A percentile compares a stretch with the other conserved stretches of the same genome.
These are phyloP conservation scores for Amblyjoppa fuscipennis DNA, from an alignment of 2,888 invertebrate species.

Conservation along the genomic window DNA sequence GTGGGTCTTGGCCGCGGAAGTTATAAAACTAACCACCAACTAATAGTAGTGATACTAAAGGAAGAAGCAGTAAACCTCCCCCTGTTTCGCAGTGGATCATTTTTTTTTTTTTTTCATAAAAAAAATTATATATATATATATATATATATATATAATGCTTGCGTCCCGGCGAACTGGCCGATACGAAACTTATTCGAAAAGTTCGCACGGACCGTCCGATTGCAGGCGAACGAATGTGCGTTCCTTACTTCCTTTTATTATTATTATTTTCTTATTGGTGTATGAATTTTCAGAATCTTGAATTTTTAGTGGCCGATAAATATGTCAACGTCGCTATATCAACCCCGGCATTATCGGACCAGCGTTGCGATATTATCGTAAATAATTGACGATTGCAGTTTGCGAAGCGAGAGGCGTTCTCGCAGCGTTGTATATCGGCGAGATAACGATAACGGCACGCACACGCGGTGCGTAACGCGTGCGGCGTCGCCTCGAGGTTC, in stretches of 20 bases:
- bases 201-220: slow-evolving; percentile 37
- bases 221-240: slow-evolving; percentile 23
- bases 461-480: slow-evolving; percentile 8
- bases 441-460: slow-evolving; percentile 44
- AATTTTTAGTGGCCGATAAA: slow-evolving; percentile 48
- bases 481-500: not conserved
- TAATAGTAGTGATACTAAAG: slow-evolving; percentile 7
- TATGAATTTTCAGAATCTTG: slow-evolving; percentile 39
- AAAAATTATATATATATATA: not conserved
- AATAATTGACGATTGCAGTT: slow-evolving; percentile 45
- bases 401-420: slow-evolving; percentile 6
- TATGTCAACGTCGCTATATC: slow-evolving; percentile 26
- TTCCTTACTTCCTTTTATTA: slow-evolving; percentile 26
- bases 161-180: slow-evolving; percentile 1
- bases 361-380: slow-evolving; percentile 40
- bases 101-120: not conserved
- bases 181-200: slow-evolving; percentile 51
- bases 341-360: slow-evolving; percentile 10
- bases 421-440: slow-evolving; percentile 18
- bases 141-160: too few species aligned
- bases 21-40: slow-evolving; percentile 8
- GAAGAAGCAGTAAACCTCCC: slow-evolving; percentile 14
- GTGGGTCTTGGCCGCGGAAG: slow-evolving; percentile 25
- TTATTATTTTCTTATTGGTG: slow-evolving; percentile 2
- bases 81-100: slow-evolving; percentile 44